Evolutionary conservation across 2,797 vertebrate species (phyloP).

Genomic region (Capromys pilorides): DNA sequence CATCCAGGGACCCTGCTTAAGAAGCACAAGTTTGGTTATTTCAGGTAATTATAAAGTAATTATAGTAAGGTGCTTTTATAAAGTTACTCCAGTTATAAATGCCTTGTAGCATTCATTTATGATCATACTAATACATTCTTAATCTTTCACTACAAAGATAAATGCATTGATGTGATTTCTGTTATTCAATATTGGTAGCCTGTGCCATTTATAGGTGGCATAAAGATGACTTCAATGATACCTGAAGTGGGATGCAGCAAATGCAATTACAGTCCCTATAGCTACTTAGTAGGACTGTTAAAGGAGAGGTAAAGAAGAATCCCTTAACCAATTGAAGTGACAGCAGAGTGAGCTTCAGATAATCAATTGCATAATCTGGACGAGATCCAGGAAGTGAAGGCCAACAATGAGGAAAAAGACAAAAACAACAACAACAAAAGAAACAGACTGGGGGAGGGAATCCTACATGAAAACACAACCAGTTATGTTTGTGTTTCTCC

Average conservation of each 20-base stretch:
- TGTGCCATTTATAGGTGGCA: slow-evolving; percentile 6
- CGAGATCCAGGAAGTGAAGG: background rate
- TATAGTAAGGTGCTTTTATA: background rate
- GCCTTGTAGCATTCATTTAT: background rate
- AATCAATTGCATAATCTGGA: slow-evolving; percentile 54
- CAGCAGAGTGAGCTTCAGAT: slow-evolving; percentile 36
- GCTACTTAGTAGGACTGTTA: slow-evolving; percentile 30
- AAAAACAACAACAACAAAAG: background rate
- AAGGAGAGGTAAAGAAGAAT: slow-evolving; percentile 45
- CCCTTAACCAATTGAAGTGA: slow-evolving; percentile 50
- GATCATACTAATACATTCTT: background rate
- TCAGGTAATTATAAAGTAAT: background rate
- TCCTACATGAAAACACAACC: background rate
- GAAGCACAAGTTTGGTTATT: background rate
- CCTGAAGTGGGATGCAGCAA: slow-evolving; percentile 19
- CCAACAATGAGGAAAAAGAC: background rate
- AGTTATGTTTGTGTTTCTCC: background rate
- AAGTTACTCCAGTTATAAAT: background rate
- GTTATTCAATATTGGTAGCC: background rate
- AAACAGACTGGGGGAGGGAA: background rate
- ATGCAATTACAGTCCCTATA: background rate
- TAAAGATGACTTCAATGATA: background rate
- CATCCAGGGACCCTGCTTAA: background rate
- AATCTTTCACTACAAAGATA: slow-evolving; percentile 35
- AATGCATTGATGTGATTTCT: slow-evolving; percentile 23